Base-by-base conservation (phyloP, 30 jellyfish, hydroid and myxozoan species). In the Sanderia malayensis region DNA sequence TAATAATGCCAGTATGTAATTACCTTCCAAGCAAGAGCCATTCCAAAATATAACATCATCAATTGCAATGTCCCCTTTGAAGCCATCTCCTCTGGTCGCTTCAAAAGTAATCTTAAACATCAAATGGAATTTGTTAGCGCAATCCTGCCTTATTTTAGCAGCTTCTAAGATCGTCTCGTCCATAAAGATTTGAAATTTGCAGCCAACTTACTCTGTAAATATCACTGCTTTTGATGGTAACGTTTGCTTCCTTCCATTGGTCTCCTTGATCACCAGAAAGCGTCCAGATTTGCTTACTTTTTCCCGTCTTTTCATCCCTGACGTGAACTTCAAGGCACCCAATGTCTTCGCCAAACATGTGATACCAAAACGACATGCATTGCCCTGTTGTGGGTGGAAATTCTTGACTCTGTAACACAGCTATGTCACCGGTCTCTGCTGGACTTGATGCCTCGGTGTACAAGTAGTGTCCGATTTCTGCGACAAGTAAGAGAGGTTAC, bases 381-480 rank as follows among this genome's bases (percentile, higher is more conserved):
- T 32, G 64, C 18, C 4, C 7, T 55, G 3, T 23, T 3, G 25
- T 21, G 55, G 47, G 72, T 30, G 7, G 45, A 18, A 60, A 27
- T 19, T 60, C 47, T 60, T 18, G 25, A 49, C 95, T 84, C 31
- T 61, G 44, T 46, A 84, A 37, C 30, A 37, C 58, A 13, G 95
- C 92, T 76, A 30, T 68, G 80, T 69, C 63, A 8, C 63, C 84
- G 25, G 44, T 44, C 34, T 23, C 76, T 18, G 95, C 95, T 31
- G 95, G 95, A 27, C 79, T 49, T 4, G 95, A 84, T 0, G 87
- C 60, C 55, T 84, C 95, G 3, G 88, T 61, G 41, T 41, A 84
- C 29, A 73, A 15, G 64, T 74, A 84, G 33, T 74, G 75, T 41
- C 95, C 95, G 71, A 23, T 64, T 21, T 22, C 28, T 22, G 27